These are phyloP conservation scores for Scaptomyza reducta DNA, from an alignment of 2,888 invertebrate species.

Conservation along the genomic window DNA sequence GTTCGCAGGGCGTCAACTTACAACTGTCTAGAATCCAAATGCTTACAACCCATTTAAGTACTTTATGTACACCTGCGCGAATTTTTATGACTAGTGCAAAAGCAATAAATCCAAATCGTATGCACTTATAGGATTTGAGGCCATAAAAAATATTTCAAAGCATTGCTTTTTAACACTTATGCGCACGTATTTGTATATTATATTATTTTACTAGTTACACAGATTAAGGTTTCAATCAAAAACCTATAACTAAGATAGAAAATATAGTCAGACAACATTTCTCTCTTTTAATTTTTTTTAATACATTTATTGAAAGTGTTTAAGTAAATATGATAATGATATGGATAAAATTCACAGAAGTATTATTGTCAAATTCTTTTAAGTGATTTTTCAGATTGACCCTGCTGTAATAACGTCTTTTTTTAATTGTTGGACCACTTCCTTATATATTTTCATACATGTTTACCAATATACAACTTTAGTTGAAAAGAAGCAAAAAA, in stretches of 20 bases:
- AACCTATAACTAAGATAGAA: no score
- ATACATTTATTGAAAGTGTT: no score
- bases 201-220: background rate
- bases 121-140: background rate
- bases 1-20: background rate
- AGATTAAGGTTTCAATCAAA: no score
- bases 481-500: background rate
- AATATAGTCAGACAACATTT: no score
- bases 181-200: no score
- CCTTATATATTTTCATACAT: background rate
- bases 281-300: no score
- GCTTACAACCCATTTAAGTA: background rate
- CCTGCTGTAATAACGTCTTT: background rate
- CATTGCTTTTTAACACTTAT: background rate
- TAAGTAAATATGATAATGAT: no score
- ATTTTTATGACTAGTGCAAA: background rate
- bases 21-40: background rate
- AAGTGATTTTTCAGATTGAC: background rate
- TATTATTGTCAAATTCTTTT: background rate
- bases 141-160: background rate
- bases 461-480: slow-evolving; percentile 9
- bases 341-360: no score
- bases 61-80: background rate
- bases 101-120: background rate
- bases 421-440: slow-evolving; percentile 1